Evolutionary conservation across 1,140 invertebrate genomes (phyloP).

Genomic region (Drosophila pseudoobscura): DNA sequence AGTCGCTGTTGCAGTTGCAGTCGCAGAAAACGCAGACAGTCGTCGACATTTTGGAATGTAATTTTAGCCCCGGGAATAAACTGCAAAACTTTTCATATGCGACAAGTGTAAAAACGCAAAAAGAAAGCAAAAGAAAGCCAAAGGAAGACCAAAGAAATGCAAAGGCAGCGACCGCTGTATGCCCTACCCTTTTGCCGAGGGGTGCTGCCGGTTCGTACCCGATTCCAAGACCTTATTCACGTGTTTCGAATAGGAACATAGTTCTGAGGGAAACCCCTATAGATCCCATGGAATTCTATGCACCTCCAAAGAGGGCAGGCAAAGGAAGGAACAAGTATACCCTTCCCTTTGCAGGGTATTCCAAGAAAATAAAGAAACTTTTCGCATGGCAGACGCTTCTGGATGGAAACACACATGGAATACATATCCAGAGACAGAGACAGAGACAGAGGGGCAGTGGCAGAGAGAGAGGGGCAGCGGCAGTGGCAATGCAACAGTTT

Average conservation of each 20-base stretch:
- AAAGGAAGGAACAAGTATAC: background rate
- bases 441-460: too few relatives aligned
- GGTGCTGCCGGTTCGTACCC: too few relatives aligned
- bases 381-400: conserved; percentile 24
- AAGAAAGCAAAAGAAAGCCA: conserved; percentile 8
- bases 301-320: too few relatives aligned
- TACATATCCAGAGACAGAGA: background rate
- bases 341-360: background rate
- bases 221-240: too few relatives aligned
- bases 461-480: too few relatives aligned
- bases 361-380: conserved; percentile 13
- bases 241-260: too few relatives aligned
- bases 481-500: conserved; percentile 66
- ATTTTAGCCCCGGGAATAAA: conserved; percentile 68
- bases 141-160: conserved; percentile 8
- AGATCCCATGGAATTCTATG: too few relatives aligned
- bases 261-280: background rate
- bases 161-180: background rate
- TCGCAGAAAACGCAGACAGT: conserved; percentile 47
- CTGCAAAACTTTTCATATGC: conserved; percentile 65
- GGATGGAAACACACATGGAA: conserved; percentile 16
- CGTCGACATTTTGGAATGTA: conserved; percentile 74
- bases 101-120: conserved; percentile 44
- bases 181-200: too few relatives aligned
- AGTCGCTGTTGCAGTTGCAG: conserved; percentile 14